A percentile compares a stretch with the other conserved stretches of the same genome.
phyloP scores from a whole-genome alignment of 2,888 invertebrate species.

The Drosophila acutilabella region DNA sequence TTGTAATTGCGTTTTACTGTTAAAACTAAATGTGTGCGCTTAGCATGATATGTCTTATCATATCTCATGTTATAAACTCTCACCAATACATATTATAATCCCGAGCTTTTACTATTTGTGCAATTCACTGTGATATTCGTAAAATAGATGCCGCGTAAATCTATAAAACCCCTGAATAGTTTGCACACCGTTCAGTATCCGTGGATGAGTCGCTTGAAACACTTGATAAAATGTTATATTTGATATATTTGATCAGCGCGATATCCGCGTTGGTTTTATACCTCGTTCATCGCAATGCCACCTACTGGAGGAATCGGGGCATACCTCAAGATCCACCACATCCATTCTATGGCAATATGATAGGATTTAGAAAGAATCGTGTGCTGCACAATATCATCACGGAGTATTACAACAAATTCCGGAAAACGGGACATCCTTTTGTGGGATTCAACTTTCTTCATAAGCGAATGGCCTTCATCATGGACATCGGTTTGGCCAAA shows the following conservation, averaged over 20 bases:
- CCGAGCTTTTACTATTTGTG: background rate
- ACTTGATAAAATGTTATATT: no score
- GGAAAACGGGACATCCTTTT: conserved; percentile 43
- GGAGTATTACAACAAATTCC: conserved; percentile 54
- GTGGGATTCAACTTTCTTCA: conserved; percentile 70
- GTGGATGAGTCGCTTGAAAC: no score
- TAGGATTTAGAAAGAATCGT: conserved; percentile 47
- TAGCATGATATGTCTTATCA: conserved; percentile 6
- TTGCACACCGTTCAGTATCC: no score
- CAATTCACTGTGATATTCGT: conserved; percentile 13
- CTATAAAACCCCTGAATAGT: no score
- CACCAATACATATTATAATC: background rate
- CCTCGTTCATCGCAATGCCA: conserved; percentile 39
- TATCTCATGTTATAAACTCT: background rate
- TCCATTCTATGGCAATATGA: conserved; percentile 51
- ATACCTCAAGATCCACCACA: conserved; percentile 53
- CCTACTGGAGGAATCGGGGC: conserved; percentile 48
- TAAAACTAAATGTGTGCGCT: conserved; percentile 9
- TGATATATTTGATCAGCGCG: conserved; percentile 46
- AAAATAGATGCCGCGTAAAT: background rate
- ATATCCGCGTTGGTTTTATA: conserved; percentile 40
- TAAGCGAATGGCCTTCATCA: conserved; percentile 54
- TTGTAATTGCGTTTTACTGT: background rate
- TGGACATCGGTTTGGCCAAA: conserved; percentile 65
- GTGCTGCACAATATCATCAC: conserved; percentile 25